Evolutionary conservation across 1,140 invertebrate genomes (phyloP), one percentile per base, ranked within the genome.

Genomic region (Cyclina sinensis): DNA sequence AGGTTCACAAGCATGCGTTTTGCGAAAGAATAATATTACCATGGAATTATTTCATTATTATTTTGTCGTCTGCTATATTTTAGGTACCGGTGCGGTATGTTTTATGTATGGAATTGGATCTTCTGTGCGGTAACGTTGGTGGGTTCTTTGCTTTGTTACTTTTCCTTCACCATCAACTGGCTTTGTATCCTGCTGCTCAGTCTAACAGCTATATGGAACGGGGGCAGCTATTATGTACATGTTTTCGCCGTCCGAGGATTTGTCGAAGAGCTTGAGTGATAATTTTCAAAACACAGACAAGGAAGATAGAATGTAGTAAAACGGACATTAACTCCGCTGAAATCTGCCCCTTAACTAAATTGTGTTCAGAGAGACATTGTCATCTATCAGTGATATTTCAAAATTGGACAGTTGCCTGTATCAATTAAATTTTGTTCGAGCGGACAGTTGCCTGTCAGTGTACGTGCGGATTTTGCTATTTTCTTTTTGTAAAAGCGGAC

Each of bases 211-310:
- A 87, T 91, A 5, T 93, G 86, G 78, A 93, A 94, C 51, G 93
- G 94, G 12, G 93, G 91, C 11, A 91, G 84, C 27, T 94, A 93
- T 73, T 94, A 94, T 88, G 87, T 94, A 21, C 92, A 94, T 90
- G 94, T 94, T 4, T 94, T 94, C 84, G 90, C 91, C 94, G 93
- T 93, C 82, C 73, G 89, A 37, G 89, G 89, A 51, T 89, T 78
- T 30, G 82, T 73, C 27, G 88, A 85, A 18, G 80, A 82, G 24
- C 65, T 82, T 46, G 80, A 82, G 27, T 82, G 59, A 80, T 5
- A 16, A 14, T 35, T 9, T 70, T 4, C 37, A 35, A 70, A 35
- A 70, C 65, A 70, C 30, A 35, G 9, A 24, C 11, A 11, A 65
- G 24, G 30, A 24, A 24, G 62, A 24, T 9, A 65, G 24, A 65